Evolutionary conservation across 2,797 vertebrate species (phyloP).

Genomic region (Ambastaia sidthimunki): DNA sequence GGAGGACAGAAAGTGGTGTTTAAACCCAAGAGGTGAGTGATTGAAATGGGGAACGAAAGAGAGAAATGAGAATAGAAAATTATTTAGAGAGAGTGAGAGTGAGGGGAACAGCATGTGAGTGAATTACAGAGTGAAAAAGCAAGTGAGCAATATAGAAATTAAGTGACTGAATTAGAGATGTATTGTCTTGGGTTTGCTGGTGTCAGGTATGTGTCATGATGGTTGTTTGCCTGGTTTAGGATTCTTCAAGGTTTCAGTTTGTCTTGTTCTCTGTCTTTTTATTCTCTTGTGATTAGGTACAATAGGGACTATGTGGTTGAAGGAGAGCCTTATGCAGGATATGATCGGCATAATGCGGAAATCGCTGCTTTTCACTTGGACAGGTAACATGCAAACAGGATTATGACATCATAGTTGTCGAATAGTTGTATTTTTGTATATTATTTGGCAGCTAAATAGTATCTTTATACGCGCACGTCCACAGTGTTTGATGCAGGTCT

Average conservation of each 20-base stretch:
- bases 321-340: slow-evolving; percentile 95
- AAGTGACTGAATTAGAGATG: slow-evolving; percentile 6
- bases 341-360: slow-evolving; percentile 96
- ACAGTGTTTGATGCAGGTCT: too few relatives aligned
- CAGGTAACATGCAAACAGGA: background rate
- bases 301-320: slow-evolving; percentile 91
- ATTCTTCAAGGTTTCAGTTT: background rate
- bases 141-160: slow-evolving; percentile 14
- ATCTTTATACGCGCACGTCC: too few relatives aligned
- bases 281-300: slow-evolving; percentile 80
- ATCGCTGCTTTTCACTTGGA: slow-evolving; percentile 95
- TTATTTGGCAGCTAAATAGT: background rate
- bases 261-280: background rate
- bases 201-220: background rate
- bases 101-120: slow-evolving; percentile 13
- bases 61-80: slow-evolving; percentile 28
- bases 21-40: slow-evolving; percentile 92
- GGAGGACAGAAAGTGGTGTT: slow-evolving; percentile 98
- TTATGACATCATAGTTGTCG: background rate
- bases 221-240: background rate
- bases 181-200: background rate
- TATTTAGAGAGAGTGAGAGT: slow-evolving; percentile 13
- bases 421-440: background rate
- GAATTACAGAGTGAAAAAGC: slow-evolving; percentile 14
- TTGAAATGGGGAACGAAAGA: background rate